These are phyloP conservation scores for Sycophila sp. DNA, from an alignment of 1,140 invertebrate species.

Conservation along the genomic window DNA sequence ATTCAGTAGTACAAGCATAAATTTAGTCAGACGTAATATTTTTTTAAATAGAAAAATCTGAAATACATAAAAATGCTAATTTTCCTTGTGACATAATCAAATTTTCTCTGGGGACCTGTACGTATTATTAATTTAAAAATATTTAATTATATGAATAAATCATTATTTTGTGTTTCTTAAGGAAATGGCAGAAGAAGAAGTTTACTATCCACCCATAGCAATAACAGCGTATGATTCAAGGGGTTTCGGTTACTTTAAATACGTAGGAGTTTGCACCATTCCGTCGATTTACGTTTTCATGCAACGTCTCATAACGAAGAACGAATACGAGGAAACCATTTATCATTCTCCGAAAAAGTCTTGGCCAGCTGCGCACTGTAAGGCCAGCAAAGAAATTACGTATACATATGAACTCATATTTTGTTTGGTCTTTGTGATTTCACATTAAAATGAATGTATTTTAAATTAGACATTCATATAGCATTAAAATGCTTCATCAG, in stretches of 20 bases:
- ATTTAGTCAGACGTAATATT: too few species aligned
- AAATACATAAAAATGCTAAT: too few species aligned
- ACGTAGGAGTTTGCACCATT: slow-evolving; percentile 66
- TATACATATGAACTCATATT: too few species aligned
- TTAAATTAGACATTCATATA: too few species aligned
- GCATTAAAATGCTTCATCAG: too few species aligned
- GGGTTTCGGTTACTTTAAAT: slow-evolving; percentile 69
- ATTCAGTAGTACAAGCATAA: too few species aligned
- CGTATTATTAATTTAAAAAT: too few species aligned
- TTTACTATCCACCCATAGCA: slow-evolving; percentile 66
- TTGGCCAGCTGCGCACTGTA: not conserved
- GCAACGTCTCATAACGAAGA: slow-evolving; percentile 55
- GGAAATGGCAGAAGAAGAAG: slow-evolving; percentile 62
- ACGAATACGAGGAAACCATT: slow-evolving; percentile 52
- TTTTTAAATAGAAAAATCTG: too few species aligned
- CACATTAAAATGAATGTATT: too few species aligned
- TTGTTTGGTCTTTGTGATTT: too few species aligned
- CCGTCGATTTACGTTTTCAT: slow-evolving; percentile 55
- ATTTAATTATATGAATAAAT: not conserved
- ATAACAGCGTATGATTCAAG: slow-evolving; percentile 72
- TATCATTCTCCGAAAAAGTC: slow-evolving; percentile 15
- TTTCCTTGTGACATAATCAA: too few species aligned
- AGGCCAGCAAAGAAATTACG: not conserved
- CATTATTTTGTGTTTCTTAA: slow-evolving; percentile 36
- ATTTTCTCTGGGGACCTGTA: too few species aligned